Conservation (phyloP, 2,888 invertebrate genomes). For the Leptothorax acervorum region DNA sequence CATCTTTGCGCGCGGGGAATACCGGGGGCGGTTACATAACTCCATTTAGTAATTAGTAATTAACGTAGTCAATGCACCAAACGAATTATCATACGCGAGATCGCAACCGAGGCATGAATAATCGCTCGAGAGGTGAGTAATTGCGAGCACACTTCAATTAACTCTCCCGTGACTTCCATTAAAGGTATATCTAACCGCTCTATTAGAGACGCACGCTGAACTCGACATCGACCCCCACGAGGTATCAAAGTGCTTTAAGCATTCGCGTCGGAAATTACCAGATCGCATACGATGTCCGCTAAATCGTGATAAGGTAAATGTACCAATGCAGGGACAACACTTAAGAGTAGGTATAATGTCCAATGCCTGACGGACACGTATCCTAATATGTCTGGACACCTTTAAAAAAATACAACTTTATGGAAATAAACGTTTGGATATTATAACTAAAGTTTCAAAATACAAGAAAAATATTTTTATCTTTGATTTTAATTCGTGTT, state of each 20-base stretch:
- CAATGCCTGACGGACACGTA: too few relatives aligned
- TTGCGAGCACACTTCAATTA: constrained; percentile 71
- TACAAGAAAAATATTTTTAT: too few relatives aligned
- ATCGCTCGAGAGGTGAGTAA: constrained; percentile 67
- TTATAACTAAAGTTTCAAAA: too few relatives aligned
- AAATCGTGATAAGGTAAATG: background rate
- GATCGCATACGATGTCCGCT: background rate
- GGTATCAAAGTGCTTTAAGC: constrained; percentile 32
- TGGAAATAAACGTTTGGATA: too few relatives aligned
- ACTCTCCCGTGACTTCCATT: constrained; percentile 66
- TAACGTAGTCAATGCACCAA: constrained; percentile 66
- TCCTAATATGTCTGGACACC: too few relatives aligned
- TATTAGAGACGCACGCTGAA: constrained; percentile 40
- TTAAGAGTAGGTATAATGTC: too few relatives aligned
- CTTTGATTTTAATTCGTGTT: too few relatives aligned
- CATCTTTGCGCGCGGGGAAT: constrained; percentile 1
- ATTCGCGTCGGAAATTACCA: constrained; percentile 21
- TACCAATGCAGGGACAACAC: too few relatives aligned
- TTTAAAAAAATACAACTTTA: too few relatives aligned
- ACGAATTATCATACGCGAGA: constrained; percentile 69
- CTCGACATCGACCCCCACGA: constrained; percentile 23
- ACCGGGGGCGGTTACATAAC: constrained; percentile 18
- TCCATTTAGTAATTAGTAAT: constrained; percentile 69
- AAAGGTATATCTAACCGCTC: constrained; percentile 54
- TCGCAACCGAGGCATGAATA: constrained; percentile 66